Evolutionary conservation across 2,888 invertebrate species (phyloP), one percentile per base, ranked within the genome.

Genomic region (Oscheius sp.): DNA sequence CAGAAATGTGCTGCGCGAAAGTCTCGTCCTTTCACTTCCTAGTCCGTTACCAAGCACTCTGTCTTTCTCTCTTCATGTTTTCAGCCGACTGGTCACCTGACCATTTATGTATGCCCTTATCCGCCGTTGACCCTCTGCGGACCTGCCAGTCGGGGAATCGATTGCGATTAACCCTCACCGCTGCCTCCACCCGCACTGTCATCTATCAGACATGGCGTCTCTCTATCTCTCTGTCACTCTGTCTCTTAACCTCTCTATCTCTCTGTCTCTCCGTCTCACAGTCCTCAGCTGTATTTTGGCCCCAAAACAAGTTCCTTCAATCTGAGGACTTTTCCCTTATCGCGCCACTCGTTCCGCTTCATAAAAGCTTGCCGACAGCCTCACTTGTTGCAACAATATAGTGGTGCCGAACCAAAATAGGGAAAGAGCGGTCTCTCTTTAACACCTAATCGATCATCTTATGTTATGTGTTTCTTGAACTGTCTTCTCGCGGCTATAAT

Each of bases 61-160:
- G 7, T 53, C 53, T 53, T 1, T 11, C 53, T 50, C 13, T 50
- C 50, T 11, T 50, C 50, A 11, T 50, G 63, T 63, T 63, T 47
- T 21, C 50, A 48, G 63, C 50, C 63, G 29, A 29, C n/a, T 35
- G 63, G 68, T 55, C 68, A 53, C 55, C 55, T 55, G 68, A 65
- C 59, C 42, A 10, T 55, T 53, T 68, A 53, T 68, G 53, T 53
- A n/a, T 13, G n/a, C 55, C 55, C 55, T 68, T 55, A 68, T 68
- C 63, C 68, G 33, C 68, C 68, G 68, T 42, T 68, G 68, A 68
- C 68, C 68, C 47, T 21, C 37, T 35, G 33, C 48, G 65, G 65
- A 21, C 48, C 65, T 65, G 65, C 65, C 65, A 55, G 65, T 55
- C 68, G 37, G 68, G n/a, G n/a, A 21, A 68, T 68, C 68, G 68